A percentile compares a stretch with the other conserved stretches of the same genome.
Evolutionary conservation across 2,113 vertebrate genomes (phyloP).

Genomic region (Oophaga pumilio): DNA sequence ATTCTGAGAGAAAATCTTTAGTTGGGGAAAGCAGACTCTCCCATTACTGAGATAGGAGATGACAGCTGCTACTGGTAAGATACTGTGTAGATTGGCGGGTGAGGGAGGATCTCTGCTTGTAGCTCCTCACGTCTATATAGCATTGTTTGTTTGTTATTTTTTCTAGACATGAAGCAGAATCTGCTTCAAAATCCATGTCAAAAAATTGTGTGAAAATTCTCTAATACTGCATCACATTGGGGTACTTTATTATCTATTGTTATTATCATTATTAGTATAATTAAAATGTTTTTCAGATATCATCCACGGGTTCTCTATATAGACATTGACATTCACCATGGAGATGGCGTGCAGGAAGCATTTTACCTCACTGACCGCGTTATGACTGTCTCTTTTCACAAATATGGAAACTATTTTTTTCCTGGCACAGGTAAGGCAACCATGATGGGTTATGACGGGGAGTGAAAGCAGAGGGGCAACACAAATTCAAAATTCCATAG

Average conservation of each 20-base stretch:
- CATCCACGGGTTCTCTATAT: slow-evolving; percentile 97
- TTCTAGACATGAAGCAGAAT: too few species aligned
- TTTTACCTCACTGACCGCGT: slow-evolving; percentile 97
- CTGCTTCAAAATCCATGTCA: too few species aligned
- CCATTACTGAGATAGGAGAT: too few species aligned
- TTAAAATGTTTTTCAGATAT: slow-evolving; percentile 73
- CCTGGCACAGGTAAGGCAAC: slow-evolving; percentile 86
- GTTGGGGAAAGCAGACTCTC: too few species aligned
- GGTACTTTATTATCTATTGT: background rate
- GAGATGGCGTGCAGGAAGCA: slow-evolving; percentile 95
- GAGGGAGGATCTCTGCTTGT: too few species aligned
- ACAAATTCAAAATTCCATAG: too few species aligned
- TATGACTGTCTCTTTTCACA: slow-evolving; percentile 99
- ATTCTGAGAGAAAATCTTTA: too few species aligned
- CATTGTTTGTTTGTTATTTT: too few species aligned
- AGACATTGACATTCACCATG: slow-evolving; percentile 97
- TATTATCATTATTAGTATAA: background rate
- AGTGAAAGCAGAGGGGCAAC: background rate
- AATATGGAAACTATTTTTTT: slow-evolving; percentile 98
- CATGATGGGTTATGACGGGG: background rate
- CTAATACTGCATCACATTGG: background rate
- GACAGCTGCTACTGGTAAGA: too few species aligned
- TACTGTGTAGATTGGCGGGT: too few species aligned
- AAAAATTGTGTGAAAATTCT: too few species aligned
- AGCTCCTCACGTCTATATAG: too few species aligned